Evolutionary conservation across 2,113 vertebrate species (phyloP).

Genomic region (Saccopteryx bilineata): DNA sequence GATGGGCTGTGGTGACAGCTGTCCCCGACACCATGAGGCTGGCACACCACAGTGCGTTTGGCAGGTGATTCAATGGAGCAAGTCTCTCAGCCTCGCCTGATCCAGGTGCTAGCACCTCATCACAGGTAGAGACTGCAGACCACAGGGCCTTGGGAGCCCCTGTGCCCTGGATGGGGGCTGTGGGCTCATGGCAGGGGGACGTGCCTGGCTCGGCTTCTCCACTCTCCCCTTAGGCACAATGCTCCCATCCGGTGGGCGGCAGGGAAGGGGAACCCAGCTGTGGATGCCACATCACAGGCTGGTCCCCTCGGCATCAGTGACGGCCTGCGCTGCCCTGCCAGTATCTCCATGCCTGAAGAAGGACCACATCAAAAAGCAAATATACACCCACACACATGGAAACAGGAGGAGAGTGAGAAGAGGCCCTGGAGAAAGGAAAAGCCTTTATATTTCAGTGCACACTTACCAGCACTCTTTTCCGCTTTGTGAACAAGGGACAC

Average conservation of each 20-base stretch:
- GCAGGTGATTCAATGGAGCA: not conserved
- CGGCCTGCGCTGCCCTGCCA: no score
- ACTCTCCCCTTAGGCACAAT: not conserved
- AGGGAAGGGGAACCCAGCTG: not conserved
- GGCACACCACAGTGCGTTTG: not conserved
- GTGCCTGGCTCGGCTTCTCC: not conserved
- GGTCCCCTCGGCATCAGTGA: not conserved
- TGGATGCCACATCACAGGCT: not conserved
- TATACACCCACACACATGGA: not conserved
- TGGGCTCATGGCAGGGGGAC: not conserved
- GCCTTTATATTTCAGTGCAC: not conserved
- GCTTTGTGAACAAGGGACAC: not conserved
- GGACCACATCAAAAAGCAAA: not conserved
- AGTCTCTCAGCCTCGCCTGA: not conserved
- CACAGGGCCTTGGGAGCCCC: not conserved
- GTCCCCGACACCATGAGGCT: not conserved
- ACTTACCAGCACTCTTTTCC: not conserved
- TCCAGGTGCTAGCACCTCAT: not conserved
- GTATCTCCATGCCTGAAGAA: not conserved
- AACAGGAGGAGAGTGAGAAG: not conserved
- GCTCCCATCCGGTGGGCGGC: not conserved
- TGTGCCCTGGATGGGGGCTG: not conserved
- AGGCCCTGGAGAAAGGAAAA: not conserved
- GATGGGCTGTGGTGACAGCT: not conserved
- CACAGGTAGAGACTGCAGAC: not conserved